Evolutionary conservation across 1,140 invertebrate genomes (phyloP), one percentile per base, ranked within the genome.

Genomic region (Chrysomallon squamiferum): DNA sequence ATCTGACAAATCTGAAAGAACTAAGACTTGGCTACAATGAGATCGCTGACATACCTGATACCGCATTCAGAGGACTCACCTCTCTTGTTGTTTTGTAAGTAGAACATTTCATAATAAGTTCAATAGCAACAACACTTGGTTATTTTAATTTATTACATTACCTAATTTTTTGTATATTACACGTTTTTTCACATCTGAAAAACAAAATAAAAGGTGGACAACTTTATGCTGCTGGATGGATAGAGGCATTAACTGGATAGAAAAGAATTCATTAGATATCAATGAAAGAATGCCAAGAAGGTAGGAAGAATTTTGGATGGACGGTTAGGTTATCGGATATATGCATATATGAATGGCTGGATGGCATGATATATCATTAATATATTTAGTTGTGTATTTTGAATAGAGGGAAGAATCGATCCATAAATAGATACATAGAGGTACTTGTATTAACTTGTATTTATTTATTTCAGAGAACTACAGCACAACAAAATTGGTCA

Each of bases 41-140:
- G 18, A 77, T 80, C 27, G 54, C 61, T 13, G 72, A 72, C 59
- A 78, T 80, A 18, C 78, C 78, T 25, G 72, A 70, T 4, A 61
- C 49, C 7, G 76, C 78, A 2, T 78, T 80, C 59, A 22, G 50
- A 2, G 70, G 70, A 47, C 74, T 71, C 64, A 75, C 66, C 4
- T 61, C 64, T 2, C 59, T 80, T 1, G 57, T 9, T 9, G 45
- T 52, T n/a, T 66, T 80, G 78, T 79, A 68, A 72, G 77, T 72
- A 38, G 22, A n/a, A 6, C 0, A 22, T n/a, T 1, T 13, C n/a
- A 43, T 1, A 13, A 43, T 43, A 13, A 43, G 0, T 1, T 13
- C n/a, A n/a, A 11, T 43, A n/a, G 41, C n/a, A 43, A 13, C 41
- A 13, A n/a, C 0, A 13, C 41, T 1, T 13, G n/a, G 11, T 11